Evolutionary conservation across 1,140 invertebrate genomes (phyloP), one percentile per base, ranked within the genome.

Genomic region (Druon quercuslanigerum): DNA sequence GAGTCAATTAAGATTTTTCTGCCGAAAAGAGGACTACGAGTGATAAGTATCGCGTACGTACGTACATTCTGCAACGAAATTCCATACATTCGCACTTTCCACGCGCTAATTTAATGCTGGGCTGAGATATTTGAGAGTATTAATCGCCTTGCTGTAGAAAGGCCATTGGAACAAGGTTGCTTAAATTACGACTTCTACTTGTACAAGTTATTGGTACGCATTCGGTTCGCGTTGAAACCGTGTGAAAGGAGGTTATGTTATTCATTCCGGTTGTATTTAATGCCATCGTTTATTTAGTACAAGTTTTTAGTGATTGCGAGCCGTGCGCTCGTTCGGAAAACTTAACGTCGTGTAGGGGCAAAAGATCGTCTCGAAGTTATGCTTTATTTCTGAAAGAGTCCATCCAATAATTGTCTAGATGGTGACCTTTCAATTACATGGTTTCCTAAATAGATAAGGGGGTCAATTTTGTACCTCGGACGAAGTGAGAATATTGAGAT

Each of bases 151-250:
- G 33, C 14, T 66, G 60, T 66, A 20, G 40, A 66, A 66, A 66
- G 60, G 60, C 60, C 60, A 66, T 66, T 66, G 60, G 60, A 66
- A 66, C 60, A 66, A 66, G 60, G 60, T 66, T 66, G 60, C 60
- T 66, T 66, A 66, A 66, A 66, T 66, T 66, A 66, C 60, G 60
- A 66, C 60, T 66, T 66, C 60, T 40, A 66, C 25, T 66, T 9
- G 25, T 66, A 46, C 25, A 66, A 66, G 60, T 66, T 66, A 66
- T 66, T 66, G 60, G 60, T 66, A 66, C 60, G 60, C 60, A 66
- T 66, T 66, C 25, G 60, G 14, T 66, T 66, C 25, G 25, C 25
- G 25, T 16, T n/a, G 13, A 66, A 33, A 66, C 57, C 40, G 33
- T 66, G 60, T 66, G 60, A 66, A 66, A 66, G 60, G 60, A 66